Evolutionary conservation across 2,888 invertebrate genomes (phyloP).

Genomic region (Adineta ricciae): DNA sequence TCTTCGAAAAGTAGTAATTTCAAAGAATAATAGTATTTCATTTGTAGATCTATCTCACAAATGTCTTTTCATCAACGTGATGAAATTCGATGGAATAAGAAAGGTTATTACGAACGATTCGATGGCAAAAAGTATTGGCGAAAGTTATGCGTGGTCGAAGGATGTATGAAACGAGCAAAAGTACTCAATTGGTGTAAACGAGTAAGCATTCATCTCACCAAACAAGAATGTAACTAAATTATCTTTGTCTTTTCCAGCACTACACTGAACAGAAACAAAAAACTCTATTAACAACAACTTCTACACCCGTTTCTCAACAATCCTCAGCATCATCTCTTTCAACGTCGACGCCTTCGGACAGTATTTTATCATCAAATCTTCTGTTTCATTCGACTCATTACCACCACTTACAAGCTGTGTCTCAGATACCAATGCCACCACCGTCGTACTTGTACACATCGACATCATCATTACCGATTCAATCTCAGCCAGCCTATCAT

Average conservation of each 20-base stretch:
- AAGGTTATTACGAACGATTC: neutral
- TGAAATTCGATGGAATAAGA: conserved; percentile 2
- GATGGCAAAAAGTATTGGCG: neutral
- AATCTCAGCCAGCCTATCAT: neutral
- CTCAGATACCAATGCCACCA: neutral
- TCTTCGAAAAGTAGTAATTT: neutral
- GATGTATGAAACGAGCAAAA: conserved; percentile 4
- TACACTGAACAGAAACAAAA: conserved; percentile 10
- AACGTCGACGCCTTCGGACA: neutral
- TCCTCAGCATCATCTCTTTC: neutral
- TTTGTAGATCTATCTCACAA: neutral
- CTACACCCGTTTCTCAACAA: neutral
- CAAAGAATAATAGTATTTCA: neutral
- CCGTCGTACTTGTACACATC: neutral
- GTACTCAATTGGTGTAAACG: neutral
- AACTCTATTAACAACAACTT: neutral
- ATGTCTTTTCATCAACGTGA: neutral
- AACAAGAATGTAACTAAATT: no score
- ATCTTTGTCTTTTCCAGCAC: neutral
- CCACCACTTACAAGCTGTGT: neutral
- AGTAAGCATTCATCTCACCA: neutral
- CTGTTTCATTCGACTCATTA: neutral
- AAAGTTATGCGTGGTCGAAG: neutral
- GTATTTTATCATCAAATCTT: neutral
- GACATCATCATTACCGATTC: neutral